Base-by-base conservation (phyloP, 2,888 invertebrate genomes). In the Hemistola chrysoprasaria region DNA sequence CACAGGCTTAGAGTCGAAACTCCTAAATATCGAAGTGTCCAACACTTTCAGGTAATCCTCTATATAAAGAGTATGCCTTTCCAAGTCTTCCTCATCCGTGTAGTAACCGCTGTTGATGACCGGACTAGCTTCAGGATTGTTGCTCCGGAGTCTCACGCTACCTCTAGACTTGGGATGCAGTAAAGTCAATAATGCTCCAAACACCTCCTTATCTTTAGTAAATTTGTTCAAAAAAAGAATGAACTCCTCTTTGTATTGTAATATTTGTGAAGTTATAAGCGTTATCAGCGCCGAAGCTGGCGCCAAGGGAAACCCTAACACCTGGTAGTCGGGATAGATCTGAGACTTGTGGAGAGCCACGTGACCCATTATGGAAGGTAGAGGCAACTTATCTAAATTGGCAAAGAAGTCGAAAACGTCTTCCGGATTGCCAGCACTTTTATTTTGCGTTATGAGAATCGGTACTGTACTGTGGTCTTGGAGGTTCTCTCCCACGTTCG, bases 51-150 rank as follows among this genome's bases (percentile, higher is more conserved):
- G 5, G 11, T 21, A 35, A 28, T 48, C 40, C 5, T 11, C 10
- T 3, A 48, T 22, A 22, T 34, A 40, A 11, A 8, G 11, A 6
- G 37, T 28, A 5, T 34, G 24, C 22, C 25, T 40, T 3, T 44
- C 32, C 22, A 48, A 40, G 28, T 48, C 47, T 1, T 28, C 25
- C 11, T 9, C 6, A 8, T 40, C 22, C 1, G 33, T 24, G 6
- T 37, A 44, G 20, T 35, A 48, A 1, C 37, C 31, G 7, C 11
- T 21, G 2, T 29, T 22, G 8, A 49, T 45, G 94, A 42, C 90
- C 55, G 45, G 36, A 9, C 35, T 38, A 1, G 0, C 86, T 75
- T 35, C 91, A 91, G 10, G 90, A 84, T 0, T 93, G 93, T 1
- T 94, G 93, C 16, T 92, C 31, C 20, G 27, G 1, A 48, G 24